These are phyloP conservation scores for Euplexia lucipara DNA, from an alignment of 2,888 invertebrate genomes.

Conservation along the genomic window DNA sequence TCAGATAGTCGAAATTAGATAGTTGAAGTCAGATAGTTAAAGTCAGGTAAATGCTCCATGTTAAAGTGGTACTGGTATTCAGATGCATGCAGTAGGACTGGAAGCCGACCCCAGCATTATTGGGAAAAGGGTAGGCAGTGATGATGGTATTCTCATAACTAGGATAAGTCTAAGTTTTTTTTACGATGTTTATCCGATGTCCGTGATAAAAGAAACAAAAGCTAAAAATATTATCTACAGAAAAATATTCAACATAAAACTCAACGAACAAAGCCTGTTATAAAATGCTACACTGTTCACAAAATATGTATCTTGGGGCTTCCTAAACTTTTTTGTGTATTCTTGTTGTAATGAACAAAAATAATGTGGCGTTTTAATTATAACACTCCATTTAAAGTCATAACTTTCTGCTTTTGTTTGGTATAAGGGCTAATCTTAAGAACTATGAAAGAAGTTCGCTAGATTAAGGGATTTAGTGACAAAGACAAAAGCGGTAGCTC, in stretches of 20 bases:
- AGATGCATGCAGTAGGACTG: too few species aligned
- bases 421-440: slow-evolving; percentile 25
- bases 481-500: slow-evolving; percentile 4
- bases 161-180: too few species aligned
- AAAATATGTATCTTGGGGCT: background rate
- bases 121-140: too few species aligned
- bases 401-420: slow-evolving; percentile 47
- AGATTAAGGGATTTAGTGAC: slow-evolving; percentile 41
- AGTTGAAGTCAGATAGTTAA: too few species aligned
- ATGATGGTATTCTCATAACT: too few species aligned
- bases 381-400: slow-evolving; percentile 40
- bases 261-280: background rate
- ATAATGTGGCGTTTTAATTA: slow-evolving; percentile 49
- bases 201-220: too few species aligned
- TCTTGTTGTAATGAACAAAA: slow-evolving; percentile 12
- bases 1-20: too few species aligned
- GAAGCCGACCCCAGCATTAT: too few species aligned
- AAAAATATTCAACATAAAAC: background rate
- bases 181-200: too few species aligned
- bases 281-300: background rate
- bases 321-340: slow-evolving; percentile 9
- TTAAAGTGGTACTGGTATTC: too few species aligned
- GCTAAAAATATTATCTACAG: too few species aligned
- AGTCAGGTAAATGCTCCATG: too few species aligned
- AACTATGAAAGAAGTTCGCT: slow-evolving; percentile 33